Evolutionary conservation across 2,888 invertebrate species (phyloP).

Genomic region (Protonemura montana): DNA sequence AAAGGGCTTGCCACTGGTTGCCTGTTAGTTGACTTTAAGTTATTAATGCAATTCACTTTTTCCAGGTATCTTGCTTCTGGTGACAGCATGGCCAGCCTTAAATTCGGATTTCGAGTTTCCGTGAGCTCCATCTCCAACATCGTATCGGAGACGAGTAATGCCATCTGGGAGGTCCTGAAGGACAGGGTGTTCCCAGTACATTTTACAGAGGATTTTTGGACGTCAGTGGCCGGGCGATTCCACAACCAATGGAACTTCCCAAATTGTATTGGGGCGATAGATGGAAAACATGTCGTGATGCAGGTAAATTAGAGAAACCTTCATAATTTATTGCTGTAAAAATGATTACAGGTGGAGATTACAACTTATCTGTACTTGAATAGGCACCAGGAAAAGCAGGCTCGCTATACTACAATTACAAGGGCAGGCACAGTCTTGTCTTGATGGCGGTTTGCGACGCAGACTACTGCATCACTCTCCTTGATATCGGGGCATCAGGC

Average conservation of each 20-base stretch:
- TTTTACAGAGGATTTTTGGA: slow-evolving; percentile 49
- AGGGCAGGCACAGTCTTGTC: slow-evolving; percentile 49
- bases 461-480: slow-evolving; percentile 49
- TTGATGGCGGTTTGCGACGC: slow-evolving; percentile 51
- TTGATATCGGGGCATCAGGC: slow-evolving; percentile 34
- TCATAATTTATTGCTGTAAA: neutral
- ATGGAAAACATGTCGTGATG: slow-evolving; percentile 50
- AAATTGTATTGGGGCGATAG: slow-evolving; percentile 51
- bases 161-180: neutral
- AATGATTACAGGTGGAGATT: neutral
- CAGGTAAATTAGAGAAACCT: neutral
- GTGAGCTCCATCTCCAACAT: slow-evolving; percentile 13
- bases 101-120: slow-evolving; percentile 1
- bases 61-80: slow-evolving; percentile 33
- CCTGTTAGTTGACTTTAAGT: neutral
- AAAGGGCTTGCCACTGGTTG: neutral
- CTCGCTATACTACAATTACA: slow-evolving; percentile 35
- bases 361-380: neutral
- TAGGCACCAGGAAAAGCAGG: neutral
- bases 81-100: slow-evolving; percentile 14
- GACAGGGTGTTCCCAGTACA: slow-evolving; percentile 34
- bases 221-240: slow-evolving; percentile 48
- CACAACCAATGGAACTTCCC: slow-evolving; percentile 50
- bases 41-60: slow-evolving; percentile 8
- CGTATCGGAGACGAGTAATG: slow-evolving; percentile 13